phyloP scores from a whole-genome alignment of 1,140 invertebrate genomes.

The Nixonia krombeini region DNA sequence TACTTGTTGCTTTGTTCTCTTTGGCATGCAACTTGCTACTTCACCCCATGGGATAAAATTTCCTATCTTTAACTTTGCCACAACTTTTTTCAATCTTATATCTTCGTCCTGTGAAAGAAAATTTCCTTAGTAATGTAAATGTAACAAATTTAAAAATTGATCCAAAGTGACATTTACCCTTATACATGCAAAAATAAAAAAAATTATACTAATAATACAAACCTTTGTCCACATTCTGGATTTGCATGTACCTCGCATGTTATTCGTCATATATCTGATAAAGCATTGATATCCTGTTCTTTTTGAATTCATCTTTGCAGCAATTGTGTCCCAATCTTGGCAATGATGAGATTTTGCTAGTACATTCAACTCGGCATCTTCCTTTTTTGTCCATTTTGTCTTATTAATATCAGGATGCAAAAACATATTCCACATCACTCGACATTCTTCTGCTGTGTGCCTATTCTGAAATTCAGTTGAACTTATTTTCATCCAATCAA shows the following conservation, averaged over 20 bases:
- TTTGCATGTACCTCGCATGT: slow-evolving; percentile 53
- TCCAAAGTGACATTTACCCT: too few relatives aligned
- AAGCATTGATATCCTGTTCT: slow-evolving; percentile 79
- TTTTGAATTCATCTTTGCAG: slow-evolving; percentile 71
- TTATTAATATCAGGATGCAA: slow-evolving; percentile 78
- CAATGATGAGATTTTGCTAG: slow-evolving; percentile 68
- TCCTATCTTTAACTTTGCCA: slow-evolving; percentile 74
- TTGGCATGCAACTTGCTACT: slow-evolving; percentile 74
- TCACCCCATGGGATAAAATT: slow-evolving; percentile 78
- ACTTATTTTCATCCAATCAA: slow-evolving; percentile 72
- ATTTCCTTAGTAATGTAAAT: background rate
- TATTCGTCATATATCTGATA: slow-evolving; percentile 75
- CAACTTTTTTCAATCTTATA: slow-evolving; percentile 69
- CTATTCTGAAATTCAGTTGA: slow-evolving; percentile 63
- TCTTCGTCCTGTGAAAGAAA: slow-evolving; percentile 71
- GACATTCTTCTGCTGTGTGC: slow-evolving; percentile 72
- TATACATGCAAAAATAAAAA: too few relatives aligned
- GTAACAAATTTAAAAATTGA: too few relatives aligned
- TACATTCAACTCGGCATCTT: slow-evolving; percentile 71
- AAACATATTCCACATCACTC: slow-evolving; percentile 78
- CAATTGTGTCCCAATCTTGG: slow-evolving; percentile 79
- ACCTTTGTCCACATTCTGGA: slow-evolving; percentile 71
- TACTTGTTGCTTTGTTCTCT: slow-evolving; percentile 76
- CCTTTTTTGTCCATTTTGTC: slow-evolving; percentile 73
- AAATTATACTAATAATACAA: background rate